These are phyloP conservation scores for Zingel zingel DNA, from an alignment of 2,113 vertebrate genomes.

Conservation along the genomic window DNA sequence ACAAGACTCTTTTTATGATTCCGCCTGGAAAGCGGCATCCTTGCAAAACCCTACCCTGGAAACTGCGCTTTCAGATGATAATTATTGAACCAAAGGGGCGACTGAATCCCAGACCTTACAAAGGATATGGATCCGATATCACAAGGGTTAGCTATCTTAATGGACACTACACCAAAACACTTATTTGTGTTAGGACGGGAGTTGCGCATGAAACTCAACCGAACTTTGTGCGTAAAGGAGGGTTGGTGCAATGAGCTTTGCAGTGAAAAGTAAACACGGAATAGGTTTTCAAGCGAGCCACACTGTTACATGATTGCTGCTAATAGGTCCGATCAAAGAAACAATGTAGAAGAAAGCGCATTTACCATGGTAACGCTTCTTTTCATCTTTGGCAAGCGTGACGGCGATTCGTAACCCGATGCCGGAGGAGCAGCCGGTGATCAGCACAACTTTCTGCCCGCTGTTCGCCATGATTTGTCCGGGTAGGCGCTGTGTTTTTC, in stretches of 20 bases:
- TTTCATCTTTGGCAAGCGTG: slow-evolving; percentile 86
- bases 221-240: slow-evolving; percentile 66
- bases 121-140: slow-evolving; percentile 51
- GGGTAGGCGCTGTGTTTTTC: slow-evolving; percentile 68
- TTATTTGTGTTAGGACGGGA: slow-evolving; percentile 23
- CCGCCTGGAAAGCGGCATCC: slow-evolving; percentile 79
- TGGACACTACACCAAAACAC: slow-evolving; percentile 17
- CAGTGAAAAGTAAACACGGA: slow-evolving; percentile 58
- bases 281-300: slow-evolving; percentile 17
- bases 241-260: slow-evolving; percentile 23
- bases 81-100: slow-evolving; percentile 68
- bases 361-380: slow-evolving; percentile 89
- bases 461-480: slow-evolving; percentile 85
- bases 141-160: slow-evolving; percentile 14
- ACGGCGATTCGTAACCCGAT: slow-evolving; percentile 88
- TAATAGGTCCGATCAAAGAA: slow-evolving; percentile 54
- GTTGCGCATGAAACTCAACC: slow-evolving; percentile 53
- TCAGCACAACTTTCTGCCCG: slow-evolving; percentile 87
- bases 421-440: slow-evolving; percentile 90
- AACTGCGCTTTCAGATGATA: slow-evolving; percentile 83
- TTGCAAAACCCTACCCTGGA: slow-evolving; percentile 73
- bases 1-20: slow-evolving; percentile 84
- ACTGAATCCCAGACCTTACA: slow-evolving; percentile 50
- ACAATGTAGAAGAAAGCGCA: slow-evolving; percentile 72
- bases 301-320: slow-evolving; percentile 24